Base-by-base conservation (phyloP, 2,888 invertebrate species). In the Sphaeridia pumilis region DNA sequence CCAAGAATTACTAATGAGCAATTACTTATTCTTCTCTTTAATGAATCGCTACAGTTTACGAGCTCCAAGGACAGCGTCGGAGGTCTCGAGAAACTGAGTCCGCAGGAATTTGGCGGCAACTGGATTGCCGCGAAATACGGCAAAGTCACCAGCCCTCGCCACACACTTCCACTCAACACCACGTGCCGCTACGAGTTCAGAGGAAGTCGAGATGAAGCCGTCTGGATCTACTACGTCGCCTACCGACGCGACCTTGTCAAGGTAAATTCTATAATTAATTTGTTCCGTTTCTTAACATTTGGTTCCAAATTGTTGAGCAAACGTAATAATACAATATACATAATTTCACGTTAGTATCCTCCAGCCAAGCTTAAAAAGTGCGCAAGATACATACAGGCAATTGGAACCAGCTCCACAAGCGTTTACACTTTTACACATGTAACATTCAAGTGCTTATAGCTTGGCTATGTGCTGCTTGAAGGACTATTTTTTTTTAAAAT, bases 211-310 rank as follows among this genome's bases (percentile, higher is more conserved):
- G 79, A 81, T 47, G 87, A 87, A 69, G 77, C 84, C 57, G 81
- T 89, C 52, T 89, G 89, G 89, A 75, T 88, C 63, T 87, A 85
- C 71, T 88, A 88, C 70, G 80, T 85, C 59, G 86, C 86, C 59
- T 88, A 84, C 83, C 53, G 86, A 83, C 70, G 83, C 82, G 48
- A 76, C 87, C 64, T 87, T 86, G 20, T 74, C 87, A 61, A 87
- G 87, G 69, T 73, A 20, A 38, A 17, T 38, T 38, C 17, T 38
- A n/a, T n/a, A n/a, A n/a, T n/a, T n/a, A n/a, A n/a, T n/a, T n/a
- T n/a, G n/a, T n/a, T n/a, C n/a, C n/a, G n/a, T n/a, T n/a, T n/a
- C n/a, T n/a, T n/a, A n/a, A n/a, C n/a, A n/a, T n/a, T n/a, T n/a
- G n/a, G n/a, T n/a, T n/a, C n/a, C n/a, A n/a, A n/a, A n/a, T n/a